Base-by-base conservation (phyloP, 1,140 invertebrate species). In the Helicoverpa zea region DNA sequence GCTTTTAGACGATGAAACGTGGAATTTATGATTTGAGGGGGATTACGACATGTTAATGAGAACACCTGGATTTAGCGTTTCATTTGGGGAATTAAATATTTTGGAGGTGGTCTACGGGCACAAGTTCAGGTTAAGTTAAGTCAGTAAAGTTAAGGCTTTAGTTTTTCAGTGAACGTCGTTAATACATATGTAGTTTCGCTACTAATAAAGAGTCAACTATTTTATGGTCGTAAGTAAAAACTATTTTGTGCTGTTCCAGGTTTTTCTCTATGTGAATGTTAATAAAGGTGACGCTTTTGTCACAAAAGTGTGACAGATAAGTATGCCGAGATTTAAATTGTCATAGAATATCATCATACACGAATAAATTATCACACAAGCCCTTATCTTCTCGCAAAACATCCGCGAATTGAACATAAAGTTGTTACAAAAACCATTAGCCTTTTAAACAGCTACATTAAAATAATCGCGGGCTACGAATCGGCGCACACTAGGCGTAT, bases 401-500 rank as follows among this genome's bases (percentile, higher is more conserved):
- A 64, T 30, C 14, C 30, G 18, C n/a, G 30, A 51, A 61, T 16
- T 51, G 29, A 52, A 52, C 49, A 52, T 52, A 14, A 72, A 79
- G 64, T 23, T 49, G 2, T 12, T 1, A 72, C 11, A 52, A 72
- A 43, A 72, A 30, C 47, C 68, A 72, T 72, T 72, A 52, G 18
- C 16, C 66, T 14, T 23, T 70, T 29, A 51, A 54, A 72, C 23
- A 52, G 49, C 29, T 54, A 58, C 73, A 61, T 61, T 61, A 61
- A 72, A 72, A 52, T 54, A 52, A 70, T 70, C 66, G 16, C 66
- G 18, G 9, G 18, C 64, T 23, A 72, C 68, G 73, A 52, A 35
- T 64, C 49, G 54, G 23, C n/a, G 75, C 61, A 66, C 75, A 77
- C 59, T 43, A 66, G 10, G 18, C 51, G 75, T 2, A 77, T 66